Evolutionary conservation across 2,113 vertebrate genomes (phyloP), one percentile per base, ranked within the genome.

Genomic region (Pluvialis apricaria): DNA sequence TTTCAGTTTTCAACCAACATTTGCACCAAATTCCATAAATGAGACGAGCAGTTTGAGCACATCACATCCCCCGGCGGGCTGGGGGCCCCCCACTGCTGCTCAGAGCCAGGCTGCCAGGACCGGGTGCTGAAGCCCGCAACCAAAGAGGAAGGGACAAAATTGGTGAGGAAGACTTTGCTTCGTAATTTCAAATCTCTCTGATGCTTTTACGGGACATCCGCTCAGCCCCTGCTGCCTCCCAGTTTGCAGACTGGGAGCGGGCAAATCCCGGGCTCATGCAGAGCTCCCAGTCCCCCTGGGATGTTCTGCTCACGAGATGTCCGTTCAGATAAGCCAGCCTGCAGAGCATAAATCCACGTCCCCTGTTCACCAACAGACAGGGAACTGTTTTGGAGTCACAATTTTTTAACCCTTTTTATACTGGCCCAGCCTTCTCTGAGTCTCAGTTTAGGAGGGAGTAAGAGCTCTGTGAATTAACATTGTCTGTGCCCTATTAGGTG

Each of bases 391-490:
- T 55, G 54, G 11, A 85, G 10, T 21, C 32, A 18, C 29, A 7
- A 8, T 40, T 87, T 95, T 91, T 95, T 40, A 95, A 88, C 58
- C 36, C 49, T 72, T 94, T 92, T 94, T 61, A 72, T 68, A 80
- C 61, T 81, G 92, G 83, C 84, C 79, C 95, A 88, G 84, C 85
- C 76, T 92, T 64, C 96, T 96, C 88, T 90, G 64, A 71, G 51
- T 83, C 92, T 95, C 85, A 94, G 90, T 95, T 97, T 54, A 97
- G 95, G 84, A 97, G 95, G 92, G 54, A 95, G 18, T 82, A 94
- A 95, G 85, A 97, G 76, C 44, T 95, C 91, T 79, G 49, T 47
- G 85, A 97, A 97, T 97, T 97, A 97, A 98, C 96, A 96, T 92
- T 80, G 66, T 97, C 96, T 96, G 75, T 86, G 96, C 96, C 97